These are phyloP conservation scores for Chironomus tepperi DNA, from an alignment of 1,140 invertebrate species.

Conservation along the genomic window DNA sequence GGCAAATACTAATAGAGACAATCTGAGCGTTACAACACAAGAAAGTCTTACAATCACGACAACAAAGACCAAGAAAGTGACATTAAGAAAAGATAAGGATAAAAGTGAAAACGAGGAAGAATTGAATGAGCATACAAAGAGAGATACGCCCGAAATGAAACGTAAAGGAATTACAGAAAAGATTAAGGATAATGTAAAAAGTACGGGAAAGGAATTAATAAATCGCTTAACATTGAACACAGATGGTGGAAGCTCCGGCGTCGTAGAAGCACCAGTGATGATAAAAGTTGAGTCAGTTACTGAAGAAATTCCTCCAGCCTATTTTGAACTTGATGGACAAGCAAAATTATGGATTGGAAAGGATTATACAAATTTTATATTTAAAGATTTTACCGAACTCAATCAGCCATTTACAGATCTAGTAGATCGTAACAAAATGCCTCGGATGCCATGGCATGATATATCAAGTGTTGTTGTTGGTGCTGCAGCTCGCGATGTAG, in stretches of 20 bases:
- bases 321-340: slow-evolving; percentile 45
- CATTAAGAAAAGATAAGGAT: neutral
- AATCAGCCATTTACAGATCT: slow-evolving; percentile 85
- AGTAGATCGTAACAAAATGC: slow-evolving; percentile 76
- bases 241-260: slow-evolving; percentile 36
- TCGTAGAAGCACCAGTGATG: neutral
- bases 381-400: slow-evolving; percentile 91
- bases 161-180: slow-evolving; percentile 57
- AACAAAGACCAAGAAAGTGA: slow-evolving; percentile 27
- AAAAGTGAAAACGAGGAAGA: slow-evolving; percentile 30
- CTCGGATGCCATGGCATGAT: slow-evolving; percentile 98
- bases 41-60: neutral
- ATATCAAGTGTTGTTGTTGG: slow-evolving; percentile 81
- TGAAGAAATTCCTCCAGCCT: slow-evolving; percentile 29
- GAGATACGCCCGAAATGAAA: slow-evolving; percentile 56
- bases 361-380: slow-evolving; percentile 96
- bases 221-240: slow-evolving; percentile 52
- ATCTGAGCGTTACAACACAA: slow-evolving; percentile 25
- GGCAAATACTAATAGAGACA: slow-evolving; percentile 28
- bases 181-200: slow-evolving; percentile 55
- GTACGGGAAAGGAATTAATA: slow-evolving; percentile 48
- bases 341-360: slow-evolving; percentile 96
- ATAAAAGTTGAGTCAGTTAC: slow-evolving; percentile 36
- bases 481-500: slow-evolving; percentile 78
- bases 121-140: slow-evolving; percentile 46